Percentiles rank a stretch among this genome's conserved stretches.
phyloP scores from a whole-genome alignment of 2,113 vertebrate genomes.

The Caretta caretta region DNA sequence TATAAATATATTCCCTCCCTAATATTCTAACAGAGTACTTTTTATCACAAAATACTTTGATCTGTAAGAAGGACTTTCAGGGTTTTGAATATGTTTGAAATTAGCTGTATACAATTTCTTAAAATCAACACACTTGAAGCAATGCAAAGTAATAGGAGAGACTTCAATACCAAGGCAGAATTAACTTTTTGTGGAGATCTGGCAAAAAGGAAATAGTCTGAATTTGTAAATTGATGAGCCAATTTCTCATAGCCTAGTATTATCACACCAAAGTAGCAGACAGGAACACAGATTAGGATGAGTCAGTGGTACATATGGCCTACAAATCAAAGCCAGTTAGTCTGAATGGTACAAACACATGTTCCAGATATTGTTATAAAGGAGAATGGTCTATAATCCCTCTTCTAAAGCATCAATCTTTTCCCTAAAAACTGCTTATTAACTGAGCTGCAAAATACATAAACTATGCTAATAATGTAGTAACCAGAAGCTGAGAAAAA shows the following conservation, averaged over 20 bases:
- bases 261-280: slow-evolving; percentile 28
- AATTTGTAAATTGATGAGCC: neutral
- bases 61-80: neutral
- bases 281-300: slow-evolving; percentile 22
- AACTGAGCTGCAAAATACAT: slow-evolving; percentile 71
- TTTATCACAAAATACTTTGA: neutral
- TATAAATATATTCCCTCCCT: neutral
- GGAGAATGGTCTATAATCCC: slow-evolving; percentile 57
- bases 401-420: slow-evolving; percentile 64
- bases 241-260: neutral
- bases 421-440: slow-evolving; percentile 72
- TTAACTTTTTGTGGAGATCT: neutral
- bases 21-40: neutral
- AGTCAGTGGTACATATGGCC: slow-evolving; percentile 50
- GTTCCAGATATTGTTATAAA: slow-evolving; percentile 71
- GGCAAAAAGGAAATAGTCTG: neutral
- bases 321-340: slow-evolving; percentile 63
- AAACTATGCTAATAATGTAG: slow-evolving; percentile 74
- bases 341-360: slow-evolving; percentile 17
- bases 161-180: neutral
- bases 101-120: no score
- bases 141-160: neutral
- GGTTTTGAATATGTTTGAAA: neutral
- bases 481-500: slow-evolving; percentile 64
- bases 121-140: neutral